Conservation (phyloP, 2,113 vertebrate species). For the Danionella cerebrum region DNA sequence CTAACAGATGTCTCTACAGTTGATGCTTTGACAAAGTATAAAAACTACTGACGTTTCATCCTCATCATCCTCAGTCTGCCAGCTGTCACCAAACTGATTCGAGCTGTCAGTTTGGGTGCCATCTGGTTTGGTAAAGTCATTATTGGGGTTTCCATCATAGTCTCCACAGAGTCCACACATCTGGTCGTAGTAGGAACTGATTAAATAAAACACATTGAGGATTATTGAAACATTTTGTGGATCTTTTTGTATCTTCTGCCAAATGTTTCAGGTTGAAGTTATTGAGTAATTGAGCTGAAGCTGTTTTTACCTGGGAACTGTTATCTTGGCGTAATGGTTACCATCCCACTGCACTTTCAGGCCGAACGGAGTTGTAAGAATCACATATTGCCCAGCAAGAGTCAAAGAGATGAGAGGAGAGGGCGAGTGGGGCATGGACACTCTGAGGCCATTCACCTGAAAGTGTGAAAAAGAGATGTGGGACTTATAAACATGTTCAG, state of each 20-base stretch:
- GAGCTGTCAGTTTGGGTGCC: conserved; percentile 41
- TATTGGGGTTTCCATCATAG: conserved; percentile 60
- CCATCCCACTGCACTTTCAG: conserved; percentile 73
- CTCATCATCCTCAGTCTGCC: conserved; percentile 62
- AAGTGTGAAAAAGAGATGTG: neutral
- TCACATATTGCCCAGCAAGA: conserved; percentile 68
- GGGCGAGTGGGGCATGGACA: conserved; percentile 62
- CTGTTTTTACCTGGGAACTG: conserved; percentile 57
- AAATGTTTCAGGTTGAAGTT: neutral
- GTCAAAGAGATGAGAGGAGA: conserved; percentile 54
- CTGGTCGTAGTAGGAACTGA: conserved; percentile 61
- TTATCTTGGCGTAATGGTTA: conserved; percentile 67
- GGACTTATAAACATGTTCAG: no score
- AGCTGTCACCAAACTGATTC: conserved; percentile 69
- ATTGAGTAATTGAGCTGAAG: neutral
- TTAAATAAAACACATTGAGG: neutral
- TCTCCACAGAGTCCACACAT: conserved; percentile 77
- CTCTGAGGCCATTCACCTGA: conserved; percentile 61
- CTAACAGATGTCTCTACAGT: neutral
- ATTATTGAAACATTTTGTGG: neutral
- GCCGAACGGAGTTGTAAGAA: conserved; percentile 62
- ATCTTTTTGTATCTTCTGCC: neutral
- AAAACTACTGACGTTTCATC: conserved; percentile 57
- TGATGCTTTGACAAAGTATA: neutral
- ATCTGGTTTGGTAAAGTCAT: conserved; percentile 66